phyloP scores from a whole-genome alignment of 2,113 vertebrate genomes.

The Rattus norvegicus region DNA sequence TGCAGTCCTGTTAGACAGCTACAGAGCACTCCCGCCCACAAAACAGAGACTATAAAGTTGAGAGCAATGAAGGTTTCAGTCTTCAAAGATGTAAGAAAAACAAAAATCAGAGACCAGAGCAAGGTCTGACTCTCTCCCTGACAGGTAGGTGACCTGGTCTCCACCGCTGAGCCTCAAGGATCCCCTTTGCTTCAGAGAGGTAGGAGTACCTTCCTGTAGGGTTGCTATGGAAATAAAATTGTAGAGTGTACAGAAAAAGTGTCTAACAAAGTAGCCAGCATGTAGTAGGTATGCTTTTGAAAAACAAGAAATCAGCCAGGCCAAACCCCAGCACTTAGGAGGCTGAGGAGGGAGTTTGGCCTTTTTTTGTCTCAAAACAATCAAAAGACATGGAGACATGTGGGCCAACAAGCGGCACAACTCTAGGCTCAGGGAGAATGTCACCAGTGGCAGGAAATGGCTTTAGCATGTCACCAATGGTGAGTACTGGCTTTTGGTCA shows the following conservation, averaged over 20 bases:
- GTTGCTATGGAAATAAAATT: not conserved
- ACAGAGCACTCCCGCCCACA: conserved; percentile 83
- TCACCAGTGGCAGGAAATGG: not conserved
- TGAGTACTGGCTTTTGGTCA: not conserved
- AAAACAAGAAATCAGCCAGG: not conserved
- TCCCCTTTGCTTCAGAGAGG: not conserved
- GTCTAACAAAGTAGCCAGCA: not conserved
- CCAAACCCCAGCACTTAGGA: not conserved
- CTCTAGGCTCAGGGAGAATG: not conserved
- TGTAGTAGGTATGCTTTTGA: not conserved
- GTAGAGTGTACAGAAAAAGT: not conserved
- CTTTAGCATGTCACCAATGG: not conserved
- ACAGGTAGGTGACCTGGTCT: not conserved
- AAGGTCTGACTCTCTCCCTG: not conserved
- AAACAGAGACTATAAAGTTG: conserved; percentile 60
- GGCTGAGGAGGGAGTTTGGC: not conserved
- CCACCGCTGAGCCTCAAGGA: not conserved
- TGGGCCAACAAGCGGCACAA: not conserved
- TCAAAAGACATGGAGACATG: not conserved
- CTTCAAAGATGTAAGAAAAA: conserved; percentile 29
- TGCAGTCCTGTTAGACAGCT: not conserved
- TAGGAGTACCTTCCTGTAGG: not conserved
- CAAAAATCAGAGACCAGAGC: not conserved
- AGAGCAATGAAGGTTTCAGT: not conserved
- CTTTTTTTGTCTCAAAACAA: not conserved